phyloP scores from a whole-genome alignment of 2,113 vertebrate species.

The Hylia prasina region DNA sequence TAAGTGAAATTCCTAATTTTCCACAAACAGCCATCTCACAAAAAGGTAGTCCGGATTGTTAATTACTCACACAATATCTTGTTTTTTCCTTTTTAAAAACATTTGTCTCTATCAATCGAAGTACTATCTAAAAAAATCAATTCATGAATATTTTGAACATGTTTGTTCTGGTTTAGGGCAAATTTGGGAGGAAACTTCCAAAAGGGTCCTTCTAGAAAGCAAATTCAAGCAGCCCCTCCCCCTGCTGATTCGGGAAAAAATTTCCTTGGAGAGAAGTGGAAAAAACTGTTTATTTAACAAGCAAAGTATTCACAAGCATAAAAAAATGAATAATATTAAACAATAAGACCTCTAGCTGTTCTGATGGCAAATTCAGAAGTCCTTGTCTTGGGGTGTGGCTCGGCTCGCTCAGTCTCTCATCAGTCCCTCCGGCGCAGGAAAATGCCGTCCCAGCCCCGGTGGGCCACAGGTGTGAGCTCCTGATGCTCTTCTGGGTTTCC shows the following conservation, averaged over 20 bases:
- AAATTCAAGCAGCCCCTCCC: background rate
- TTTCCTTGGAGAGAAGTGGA: background rate
- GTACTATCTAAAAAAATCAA: background rate
- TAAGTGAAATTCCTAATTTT: background rate
- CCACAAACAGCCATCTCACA: background rate
- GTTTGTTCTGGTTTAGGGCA: background rate
- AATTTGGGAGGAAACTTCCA: background rate
- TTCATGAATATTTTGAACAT: background rate
- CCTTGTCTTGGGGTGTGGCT: background rate
- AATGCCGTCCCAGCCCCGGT: background rate
- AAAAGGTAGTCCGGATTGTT: background rate
- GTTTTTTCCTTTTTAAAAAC: background rate
- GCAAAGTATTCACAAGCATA: background rate
- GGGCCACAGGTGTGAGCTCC: background rate
- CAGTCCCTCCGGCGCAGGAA: background rate
- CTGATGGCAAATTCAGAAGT: background rate
- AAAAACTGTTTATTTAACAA: background rate
- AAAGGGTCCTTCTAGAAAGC: background rate
- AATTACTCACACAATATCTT: background rate
- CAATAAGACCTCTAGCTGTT: background rate
- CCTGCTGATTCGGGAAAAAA: background rate
- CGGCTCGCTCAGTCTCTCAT: background rate
- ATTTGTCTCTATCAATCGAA: background rate
- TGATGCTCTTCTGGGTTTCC: background rate
- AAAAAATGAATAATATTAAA: background rate